A percentile compares a stretch with the other conserved stretches of the same genome.
These are phyloP conservation scores for Phoxinus phoxinus DNA, from an alignment of 2,113 vertebrate genomes.

Conservation along the genomic window DNA sequence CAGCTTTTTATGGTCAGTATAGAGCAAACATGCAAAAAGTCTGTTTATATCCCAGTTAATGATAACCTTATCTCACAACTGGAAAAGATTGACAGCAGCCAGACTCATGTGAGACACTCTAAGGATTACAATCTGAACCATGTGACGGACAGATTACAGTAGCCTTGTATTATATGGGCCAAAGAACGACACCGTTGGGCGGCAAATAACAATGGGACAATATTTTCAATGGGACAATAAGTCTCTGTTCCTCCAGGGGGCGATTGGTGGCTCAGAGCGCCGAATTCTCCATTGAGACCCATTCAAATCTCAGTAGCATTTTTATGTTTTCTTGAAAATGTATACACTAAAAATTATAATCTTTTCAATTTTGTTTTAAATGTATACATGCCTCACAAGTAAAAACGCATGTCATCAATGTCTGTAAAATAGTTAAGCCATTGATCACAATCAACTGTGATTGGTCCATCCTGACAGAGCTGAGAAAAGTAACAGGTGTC, in stretches of 20 bases:
- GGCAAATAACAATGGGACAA: too few species aligned
- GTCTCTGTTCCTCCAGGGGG: not conserved
- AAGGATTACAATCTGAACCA: constrained; percentile 5
- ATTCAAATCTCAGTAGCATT: not conserved
- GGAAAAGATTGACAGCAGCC: not conserved
- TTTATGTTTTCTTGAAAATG: not conserved
- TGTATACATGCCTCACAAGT: not conserved
- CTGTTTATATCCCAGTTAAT: not conserved
- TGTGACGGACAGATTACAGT: constrained; percentile 2
- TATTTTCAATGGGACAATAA: too few species aligned
- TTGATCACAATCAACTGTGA: not conserved
- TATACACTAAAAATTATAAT: not conserved
- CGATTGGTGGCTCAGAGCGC: not conserved
- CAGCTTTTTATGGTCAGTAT: not conserved
- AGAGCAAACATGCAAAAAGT: not conserved
- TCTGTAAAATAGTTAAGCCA: not conserved
- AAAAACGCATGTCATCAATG: not conserved
- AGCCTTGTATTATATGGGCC: constrained; percentile 2
- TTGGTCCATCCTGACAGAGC: not conserved
- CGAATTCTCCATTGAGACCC: not conserved
- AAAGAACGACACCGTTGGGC: not conserved
- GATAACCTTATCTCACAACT: not conserved
- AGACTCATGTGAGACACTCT: not conserved
- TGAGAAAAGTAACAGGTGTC: not conserved
- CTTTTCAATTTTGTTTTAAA: not conserved